Evolutionary conservation across 1,140 invertebrate genomes (phyloP), one percentile per base, ranked within the genome.

Genomic region (Chymomyza costata): DNA sequence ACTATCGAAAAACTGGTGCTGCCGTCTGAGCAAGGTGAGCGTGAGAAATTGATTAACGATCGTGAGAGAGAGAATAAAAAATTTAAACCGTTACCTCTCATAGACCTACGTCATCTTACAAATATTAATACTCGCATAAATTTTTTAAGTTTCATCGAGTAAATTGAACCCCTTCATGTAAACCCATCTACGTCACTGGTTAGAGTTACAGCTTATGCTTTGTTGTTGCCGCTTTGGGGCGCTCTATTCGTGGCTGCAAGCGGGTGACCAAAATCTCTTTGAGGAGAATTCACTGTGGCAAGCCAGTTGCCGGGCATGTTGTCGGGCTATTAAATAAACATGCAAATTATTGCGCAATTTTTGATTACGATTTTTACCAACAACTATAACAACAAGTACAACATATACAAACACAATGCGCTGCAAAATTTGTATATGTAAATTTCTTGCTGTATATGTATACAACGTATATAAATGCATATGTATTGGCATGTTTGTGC

Each of bases 261-360:
- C 25, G 5, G 25, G 25, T 28, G 5, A 10, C 10, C 25, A 28
- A 28, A 5, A 28, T 28, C 10, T 28, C n/a, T n/a, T n/a, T n/a
- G n/a, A n/a, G n/a, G n/a, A n/a, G n/a, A n/a, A n/a, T n/a, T n/a
- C n/a, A n/a, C n/a, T n/a, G n/a, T 8, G 21, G 8, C 21, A 25
- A 8, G 21, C 3, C 21, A 8, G 21, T 25, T 25, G 21, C 21
- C 21, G 21, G 21, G 21, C 21, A 25, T 43, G 21, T 53, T 68
- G n/a, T n/a, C n/a, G 35, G 48, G 65, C 67, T 63, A 78, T 78
- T 78, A 78, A 80, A 78, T 78, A 78, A 78, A 78, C 73, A 78
- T 78, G 73, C 73, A 78, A 78, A 78, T 78, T 78, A 78, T 78
- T 80, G 71, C 71, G 73, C 73, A 80, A 80, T 78, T 78, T 78